Conservation (phyloP, 2,888 invertebrate species). For the Trichogramma dendrolimi region DNA sequence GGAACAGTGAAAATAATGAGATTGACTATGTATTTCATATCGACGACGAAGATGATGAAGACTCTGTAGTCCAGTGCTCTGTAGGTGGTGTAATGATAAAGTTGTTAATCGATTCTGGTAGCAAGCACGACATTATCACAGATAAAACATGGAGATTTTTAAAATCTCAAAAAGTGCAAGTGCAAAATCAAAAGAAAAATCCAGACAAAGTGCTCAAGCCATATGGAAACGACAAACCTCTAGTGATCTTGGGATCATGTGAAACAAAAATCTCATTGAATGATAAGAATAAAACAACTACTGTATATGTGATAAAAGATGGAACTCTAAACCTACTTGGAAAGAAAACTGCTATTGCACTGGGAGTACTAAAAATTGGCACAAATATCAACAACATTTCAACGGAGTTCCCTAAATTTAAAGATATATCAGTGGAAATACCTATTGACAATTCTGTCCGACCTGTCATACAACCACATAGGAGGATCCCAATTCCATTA, state of each 20-base stretch:
- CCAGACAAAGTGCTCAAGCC: constrained; percentile 28
- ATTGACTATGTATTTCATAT: constrained; percentile 9
- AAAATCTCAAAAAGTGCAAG: constrained; percentile 18
- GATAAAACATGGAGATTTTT: constrained; percentile 23
- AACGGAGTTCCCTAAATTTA: constrained; percentile 33
- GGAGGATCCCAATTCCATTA: too few relatives aligned
- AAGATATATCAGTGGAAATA: constrained; percentile 34
- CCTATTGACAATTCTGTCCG: constrained; percentile 35
- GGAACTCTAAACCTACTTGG: constrained; percentile 27
- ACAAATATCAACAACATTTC: constrained; percentile 11
- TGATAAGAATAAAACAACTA: constrained; percentile 11
- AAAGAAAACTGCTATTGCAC: constrained; percentile 28
- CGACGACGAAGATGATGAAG: constrained; percentile 20
- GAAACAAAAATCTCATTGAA: constrained; percentile 11
- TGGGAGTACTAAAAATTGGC: constrained; percentile 31
- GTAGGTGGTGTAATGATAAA: constrained; percentile 31
- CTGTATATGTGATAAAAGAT: constrained; percentile 26
- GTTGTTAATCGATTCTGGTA: constrained; percentile 34
- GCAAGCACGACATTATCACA: constrained; percentile 28
- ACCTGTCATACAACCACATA: too few relatives aligned
- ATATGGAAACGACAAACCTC: not conserved
- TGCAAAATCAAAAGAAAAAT: constrained; percentile 22
- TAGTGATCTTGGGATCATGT: constrained; percentile 9
- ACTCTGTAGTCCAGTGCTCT: not conserved
- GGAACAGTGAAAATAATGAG: not conserved